Conservation (phyloP, 2,888 invertebrate genomes). For the Scelioninae gen. 1 region DNA sequence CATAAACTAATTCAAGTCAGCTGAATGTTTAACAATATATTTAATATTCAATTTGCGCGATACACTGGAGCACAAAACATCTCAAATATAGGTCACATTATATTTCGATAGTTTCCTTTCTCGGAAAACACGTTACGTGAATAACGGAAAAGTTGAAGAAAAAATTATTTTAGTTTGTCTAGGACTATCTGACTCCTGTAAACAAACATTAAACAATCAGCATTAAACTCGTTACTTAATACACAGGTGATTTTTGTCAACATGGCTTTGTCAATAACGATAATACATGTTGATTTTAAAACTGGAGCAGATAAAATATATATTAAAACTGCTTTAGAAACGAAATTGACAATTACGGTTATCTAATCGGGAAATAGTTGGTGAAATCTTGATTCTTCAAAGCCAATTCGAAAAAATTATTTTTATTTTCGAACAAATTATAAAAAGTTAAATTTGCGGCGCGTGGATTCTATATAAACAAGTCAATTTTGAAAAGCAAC, state of each 20-base stretch:
- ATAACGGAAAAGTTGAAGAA: too few species aligned
- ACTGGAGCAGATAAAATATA: constrained; percentile 32
- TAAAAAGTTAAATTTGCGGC: too few species aligned
- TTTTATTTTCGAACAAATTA: too few species aligned
- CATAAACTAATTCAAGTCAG: neutral
- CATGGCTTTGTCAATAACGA: neutral
- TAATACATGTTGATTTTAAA: constrained; percentile 1
- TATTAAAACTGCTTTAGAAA: constrained; percentile 35
- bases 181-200: too few species aligned
- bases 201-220: too few species aligned
- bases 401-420: neutral
- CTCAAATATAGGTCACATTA: constrained; percentile 21
- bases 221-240: neutral
- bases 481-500: too few species aligned
- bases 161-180: too few species aligned
- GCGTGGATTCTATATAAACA: too few species aligned
- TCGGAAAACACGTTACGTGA: neutral
- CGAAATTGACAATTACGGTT: neutral
- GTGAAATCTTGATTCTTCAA: neutral
- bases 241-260: constrained; percentile 3
- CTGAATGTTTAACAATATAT: constrained; percentile 2
- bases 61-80: neutral
- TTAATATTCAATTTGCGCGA: neutral
- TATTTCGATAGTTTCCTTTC: constrained; percentile 14
- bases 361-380: neutral